phyloP scores from a whole-genome alignment of 1,140 invertebrate genomes.

The Thalassaphorura encarpata region DNA sequence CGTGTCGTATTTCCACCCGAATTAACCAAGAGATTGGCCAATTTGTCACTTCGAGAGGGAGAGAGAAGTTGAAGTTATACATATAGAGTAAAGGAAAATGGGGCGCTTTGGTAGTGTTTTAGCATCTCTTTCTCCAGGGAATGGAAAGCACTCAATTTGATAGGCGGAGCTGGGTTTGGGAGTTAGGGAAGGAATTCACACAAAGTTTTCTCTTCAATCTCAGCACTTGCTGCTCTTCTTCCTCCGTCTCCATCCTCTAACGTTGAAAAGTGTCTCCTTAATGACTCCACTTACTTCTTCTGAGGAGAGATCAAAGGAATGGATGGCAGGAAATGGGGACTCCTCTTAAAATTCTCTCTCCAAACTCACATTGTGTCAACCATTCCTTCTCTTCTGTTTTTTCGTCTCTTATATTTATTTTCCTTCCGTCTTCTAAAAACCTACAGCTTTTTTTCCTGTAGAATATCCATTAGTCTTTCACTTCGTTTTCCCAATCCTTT shows the following conservation, averaged over 20 bases:
- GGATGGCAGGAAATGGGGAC: constrained; percentile 11
- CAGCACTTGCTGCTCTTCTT: neutral
- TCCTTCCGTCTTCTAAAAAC: too few relatives aligned
- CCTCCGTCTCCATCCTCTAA: neutral
- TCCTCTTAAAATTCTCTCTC: too few relatives aligned
- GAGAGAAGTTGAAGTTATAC: too few relatives aligned
- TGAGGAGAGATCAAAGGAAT: constrained; percentile 30
- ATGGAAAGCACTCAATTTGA: neutral
- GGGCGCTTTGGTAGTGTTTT: constrained; percentile 27
- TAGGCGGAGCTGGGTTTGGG: neutral
- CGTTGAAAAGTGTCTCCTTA: constrained; percentile 26
- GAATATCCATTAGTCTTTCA: too few relatives aligned
- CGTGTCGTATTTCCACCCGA: constrained; percentile 32
- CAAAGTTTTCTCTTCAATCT: too few relatives aligned
- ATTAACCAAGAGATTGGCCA: constrained; percentile 33
- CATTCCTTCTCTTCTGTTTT: too few relatives aligned
- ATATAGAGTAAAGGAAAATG: constrained; percentile 18
- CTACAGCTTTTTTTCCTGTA: too few relatives aligned
- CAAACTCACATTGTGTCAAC: too few relatives aligned
- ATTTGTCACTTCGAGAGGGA: constrained; percentile 32
- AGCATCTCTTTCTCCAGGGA: neutral
- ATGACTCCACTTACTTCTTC: constrained; percentile 28
- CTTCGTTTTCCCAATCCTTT: too few relatives aligned
- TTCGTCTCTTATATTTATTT: too few relatives aligned
- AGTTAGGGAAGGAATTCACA: neutral